Evolutionary conservation across 2,113 vertebrate genomes (phyloP), one percentile per base, ranked within the genome.

Genomic region (Myocastor coypus): DNA sequence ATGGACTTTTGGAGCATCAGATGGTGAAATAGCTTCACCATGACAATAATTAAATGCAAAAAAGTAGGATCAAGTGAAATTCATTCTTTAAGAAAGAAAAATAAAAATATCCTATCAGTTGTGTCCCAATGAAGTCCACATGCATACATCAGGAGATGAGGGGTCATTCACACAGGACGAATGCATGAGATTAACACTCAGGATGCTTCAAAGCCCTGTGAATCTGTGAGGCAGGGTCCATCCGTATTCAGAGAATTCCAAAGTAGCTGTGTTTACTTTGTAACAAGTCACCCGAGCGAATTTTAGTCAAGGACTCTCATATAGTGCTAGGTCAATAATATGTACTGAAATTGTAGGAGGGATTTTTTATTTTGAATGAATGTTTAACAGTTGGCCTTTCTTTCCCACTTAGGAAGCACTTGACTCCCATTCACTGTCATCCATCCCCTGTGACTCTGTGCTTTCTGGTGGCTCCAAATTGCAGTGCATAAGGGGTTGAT

Each of bases 181-280:
- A 52, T 10, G 13, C 1, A 30, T 3, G 81, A 77, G n/a, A 46
- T 95, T 37, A 37, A 57, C 22, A 86, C 28, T 87, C 46, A 73
- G 46, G 42, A 40, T 68, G 16, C 40, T 59, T 81, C 40, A 61
- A 59, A 85, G 26, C 17, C 46, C 64, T 75, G 26, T 5, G 1
- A 57, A 37, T 75, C 52, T 78, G 5, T 63, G 66, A 64, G 30
- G 6, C 10, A 13, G 17, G 28, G 2, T 85, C 22, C 30, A 19
- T 40, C 4, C 64, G 52, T n/a, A 34, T 73, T 16, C 28, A 68
- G 57, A 89, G 37, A 94, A 89, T 55, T 86, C 40, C 26, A 63
- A 77, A 71, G 52, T 68, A 92, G n/a, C 50, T 75, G 50, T 83
- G n/a, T 85, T 83, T 92, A 34, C 50, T 94, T 93, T 94, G n/a